Evolutionary conservation across 2,797 vertebrate species (phyloP), one percentile per base, ranked within the genome.

Genomic region (Coregonus sp.): DNA sequence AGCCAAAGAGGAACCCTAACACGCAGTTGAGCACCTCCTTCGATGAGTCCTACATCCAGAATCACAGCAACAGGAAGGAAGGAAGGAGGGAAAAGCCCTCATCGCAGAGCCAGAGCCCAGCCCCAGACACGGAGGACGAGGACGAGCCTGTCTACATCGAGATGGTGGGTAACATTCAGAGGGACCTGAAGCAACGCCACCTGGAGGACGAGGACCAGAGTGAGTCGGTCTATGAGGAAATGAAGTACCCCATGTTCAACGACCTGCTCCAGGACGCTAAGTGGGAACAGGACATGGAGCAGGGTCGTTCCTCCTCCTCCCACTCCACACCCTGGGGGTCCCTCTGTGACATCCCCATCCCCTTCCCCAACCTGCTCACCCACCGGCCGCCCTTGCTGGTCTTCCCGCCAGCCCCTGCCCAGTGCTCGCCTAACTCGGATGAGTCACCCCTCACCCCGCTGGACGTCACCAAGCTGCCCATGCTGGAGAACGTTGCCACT

Each of bases 131-230:
- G 9, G 40, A 47, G 0, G 96, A 97, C 1, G 96, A 97, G 14
- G 95, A 96, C 29, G 98, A 99, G 83, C 97, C 98, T 0, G 97
- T 99, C 80, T 99, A 99, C 88, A 99, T 99, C 12, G 97, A 99
- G 94, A 99, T 99, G 98, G 96, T 98, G 82, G 98, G 96, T 37
- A 97, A 98, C 89, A 95, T 98, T 78, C 90, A 97, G 79, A 91
- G 93, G 74, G 96, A 97, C 88, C 94, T 97, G 77, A 93, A 94
- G 82, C 94, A 92, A 4, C 81, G 73, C 50, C 94, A 95, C 40
- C 9, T 47, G 0, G 89, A 93, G 1, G 97, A 97, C 12, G 96
- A 96, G 3, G 97, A 98, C 85, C 96, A 96, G 93, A 95, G 92
- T 0, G 98, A 99, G 91, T 95, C 96, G 0, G 98, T 99, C 56